phyloP scores from a whole-genome alignment of 2,888 invertebrate species.

The Drosophila anomelani region DNA sequence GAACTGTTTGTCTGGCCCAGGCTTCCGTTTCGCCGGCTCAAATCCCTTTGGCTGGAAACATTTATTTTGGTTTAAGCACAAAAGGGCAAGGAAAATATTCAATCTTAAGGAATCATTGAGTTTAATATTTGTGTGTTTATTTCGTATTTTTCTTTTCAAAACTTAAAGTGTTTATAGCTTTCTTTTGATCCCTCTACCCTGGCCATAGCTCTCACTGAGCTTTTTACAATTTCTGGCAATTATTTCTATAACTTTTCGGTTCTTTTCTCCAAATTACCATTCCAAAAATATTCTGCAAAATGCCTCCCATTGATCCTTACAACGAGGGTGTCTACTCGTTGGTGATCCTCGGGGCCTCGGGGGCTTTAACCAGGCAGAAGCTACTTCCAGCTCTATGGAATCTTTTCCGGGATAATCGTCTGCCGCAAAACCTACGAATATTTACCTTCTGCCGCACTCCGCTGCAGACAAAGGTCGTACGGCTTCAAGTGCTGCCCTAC shows the following conservation, averaged over 20 bases:
- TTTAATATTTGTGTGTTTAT: not conserved
- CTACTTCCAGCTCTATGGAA: slow-evolving; percentile 64
- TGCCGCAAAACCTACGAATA: slow-evolving; percentile 60
- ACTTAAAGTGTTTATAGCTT: not conserved
- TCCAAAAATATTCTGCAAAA: slow-evolving; percentile 1
- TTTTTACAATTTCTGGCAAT: not conserved
- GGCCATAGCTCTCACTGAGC: slow-evolving; percentile 5
- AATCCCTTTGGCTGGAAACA: slow-evolving; percentile 5
- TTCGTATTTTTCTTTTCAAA: not conserved
- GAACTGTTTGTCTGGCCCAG: slow-evolving; percentile 48
- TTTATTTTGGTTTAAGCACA: slow-evolving; percentile 7
- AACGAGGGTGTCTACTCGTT: slow-evolving; percentile 64
- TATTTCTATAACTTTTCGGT: not conserved
- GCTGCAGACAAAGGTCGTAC: slow-evolving; percentile 40
- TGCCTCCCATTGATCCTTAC: slow-evolving; percentile 55
- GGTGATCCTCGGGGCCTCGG: slow-evolving; percentile 68
- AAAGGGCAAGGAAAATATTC: not conserved
- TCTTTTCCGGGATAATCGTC: slow-evolving; percentile 62
- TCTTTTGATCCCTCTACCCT: not conserved
- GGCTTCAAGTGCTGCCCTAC: slow-evolving; percentile 52
- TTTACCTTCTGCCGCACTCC: slow-evolving; percentile 56
- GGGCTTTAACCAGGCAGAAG: slow-evolving; percentile 46
- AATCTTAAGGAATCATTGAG: not conserved
- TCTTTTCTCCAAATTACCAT: slow-evolving; percentile 7
- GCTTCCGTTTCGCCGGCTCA: slow-evolving; percentile 38